Evolutionary conservation across 2,888 invertebrate genomes (phyloP), one percentile per base, ranked within the genome.

Genomic region (Cephonodes hylas): DNA sequence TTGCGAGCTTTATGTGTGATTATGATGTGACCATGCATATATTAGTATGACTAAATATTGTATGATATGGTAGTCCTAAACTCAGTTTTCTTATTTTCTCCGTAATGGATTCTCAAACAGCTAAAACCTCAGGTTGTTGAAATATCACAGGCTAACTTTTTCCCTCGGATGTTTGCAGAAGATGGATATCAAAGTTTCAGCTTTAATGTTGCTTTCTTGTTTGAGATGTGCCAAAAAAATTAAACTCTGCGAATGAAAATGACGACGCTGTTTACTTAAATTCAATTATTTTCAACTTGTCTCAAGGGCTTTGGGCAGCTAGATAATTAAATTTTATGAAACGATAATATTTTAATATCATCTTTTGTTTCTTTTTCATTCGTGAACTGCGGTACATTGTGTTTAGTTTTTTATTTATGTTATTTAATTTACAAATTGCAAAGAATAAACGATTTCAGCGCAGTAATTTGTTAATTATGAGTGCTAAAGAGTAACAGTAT

Each of bases 191-290:
- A 70, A 76, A 76, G 65, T 74, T 77, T 62, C 65, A 64, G 64
- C 75, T 76, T 77, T 75, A 72, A 75, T 64, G 66, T 73, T 69
- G 66, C 69, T 71, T 74, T 70, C 68, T 72, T 70, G 61, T 66
- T 67, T 53, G 64, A 69, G 62, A 66, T 63, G 59, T 63, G 60
- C 59, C 63, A 65, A 63, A 77, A 68, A 68, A 64, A 61, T 65
- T 63, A 67, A 74, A 48, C 8, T 27, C 72, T 74, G 72, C 58
- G 68, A 62, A 67, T 70, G 71, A 67, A 61, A 76, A 73, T 67
- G 69, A 63, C 65, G 59, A 61, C 58, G 60, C 66, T 67, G 63
- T 71, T 67, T 64, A 69, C 69, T 64, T 60, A 66, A 75, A 75
- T 73, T 74, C 64, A 75, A 75, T 76, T 71, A 73, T 62, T 60